Evolutionary conservation across 2,888 invertebrate genomes (phyloP), one percentile per base, ranked within the genome.

Genomic region (Galeopsomyia nigrocyanea): DNA sequence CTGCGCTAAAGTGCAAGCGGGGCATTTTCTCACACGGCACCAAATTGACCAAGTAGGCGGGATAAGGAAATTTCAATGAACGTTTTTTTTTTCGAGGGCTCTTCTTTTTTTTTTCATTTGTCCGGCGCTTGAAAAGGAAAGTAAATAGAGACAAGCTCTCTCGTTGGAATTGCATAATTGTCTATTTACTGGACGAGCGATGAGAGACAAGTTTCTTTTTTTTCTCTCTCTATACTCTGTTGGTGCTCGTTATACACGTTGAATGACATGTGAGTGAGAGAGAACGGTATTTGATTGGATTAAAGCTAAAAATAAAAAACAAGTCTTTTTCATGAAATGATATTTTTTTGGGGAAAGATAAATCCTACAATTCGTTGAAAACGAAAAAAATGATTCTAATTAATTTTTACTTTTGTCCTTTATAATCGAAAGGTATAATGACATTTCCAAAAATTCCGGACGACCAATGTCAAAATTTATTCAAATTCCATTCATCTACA

Each of bases 51-150:
- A 17, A 55, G 22, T 46, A 16, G 39, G 16, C 56, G 19, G n/a
- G 31, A 58, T 22, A 64, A 51, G 63, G 69, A 70, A 70, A 70
- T 70, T 70, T 64, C 69, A 64, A 70, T 70, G 49, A 57, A 19
- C 64, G 39, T 64, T 51, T n/a, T n/a, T n/a, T n/a, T n/a, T n/a
- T 5, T 26, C 17, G n/a, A 55, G 69, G 39, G 50, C 69, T 39
- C 39, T 39, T 10, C 39, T 39, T 3, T 39, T 31, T 31, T 31
- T 55, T 63, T 55, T 17, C 61, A 68, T 26, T 19, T 39, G 68
- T 16, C 7, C 50, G 53, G 46, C 10, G 17, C 57, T 22, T 31
- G n/a, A 55, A 51, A 26, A 17, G 49, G 14, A 19, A 55, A 46
- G 50, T 47, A 68, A 60, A 67, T 19, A 55, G 22, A 62, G 49